Percentiles rank a stretch among this genome's conserved stretches.
Conservation (phyloP, 2,113 vertebrate species). For the Albula glossodonta region DNA sequence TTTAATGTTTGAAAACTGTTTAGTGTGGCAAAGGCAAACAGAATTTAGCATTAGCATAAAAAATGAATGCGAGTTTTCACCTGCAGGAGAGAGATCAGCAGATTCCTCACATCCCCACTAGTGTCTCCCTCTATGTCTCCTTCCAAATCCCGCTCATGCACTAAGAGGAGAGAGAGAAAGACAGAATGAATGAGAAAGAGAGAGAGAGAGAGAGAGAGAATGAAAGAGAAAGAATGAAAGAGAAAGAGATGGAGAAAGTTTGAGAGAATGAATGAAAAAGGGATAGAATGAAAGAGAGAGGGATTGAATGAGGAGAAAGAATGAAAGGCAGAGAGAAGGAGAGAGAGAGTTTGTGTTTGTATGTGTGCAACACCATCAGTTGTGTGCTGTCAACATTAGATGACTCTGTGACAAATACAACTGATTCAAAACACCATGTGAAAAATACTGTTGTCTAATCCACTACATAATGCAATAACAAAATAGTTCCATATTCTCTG, state of each 20-base stretch:
- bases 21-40: neutral
- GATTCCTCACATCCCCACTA: conserved; percentile 71
- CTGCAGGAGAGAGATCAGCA: conserved; percentile 68
- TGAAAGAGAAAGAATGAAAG: neutral
- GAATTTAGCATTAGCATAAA: too few relatives aligned
- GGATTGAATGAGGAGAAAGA: neutral
- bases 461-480: too few relatives aligned
- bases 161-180: conserved; percentile 40
- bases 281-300: neutral
- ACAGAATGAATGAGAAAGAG: neutral
- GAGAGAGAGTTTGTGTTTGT: neutral
- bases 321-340: too few relatives aligned
- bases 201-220: neutral
- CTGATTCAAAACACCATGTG: too few relatives aligned
- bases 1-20: neutral
- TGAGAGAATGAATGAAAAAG: neutral
- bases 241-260: neutral
- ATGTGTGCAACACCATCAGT: neutral
- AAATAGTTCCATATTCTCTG: too few relatives aligned
- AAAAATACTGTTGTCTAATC: too few relatives aligned
- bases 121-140: conserved; percentile 74
- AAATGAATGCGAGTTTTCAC: conserved; percentile 34
- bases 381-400: too few relatives aligned
- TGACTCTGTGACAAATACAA: too few relatives aligned
- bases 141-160: conserved; percentile 73